Base-by-base conservation (phyloP, 2,113 vertebrate species). In the Gallinago paraguaiae region DNA sequence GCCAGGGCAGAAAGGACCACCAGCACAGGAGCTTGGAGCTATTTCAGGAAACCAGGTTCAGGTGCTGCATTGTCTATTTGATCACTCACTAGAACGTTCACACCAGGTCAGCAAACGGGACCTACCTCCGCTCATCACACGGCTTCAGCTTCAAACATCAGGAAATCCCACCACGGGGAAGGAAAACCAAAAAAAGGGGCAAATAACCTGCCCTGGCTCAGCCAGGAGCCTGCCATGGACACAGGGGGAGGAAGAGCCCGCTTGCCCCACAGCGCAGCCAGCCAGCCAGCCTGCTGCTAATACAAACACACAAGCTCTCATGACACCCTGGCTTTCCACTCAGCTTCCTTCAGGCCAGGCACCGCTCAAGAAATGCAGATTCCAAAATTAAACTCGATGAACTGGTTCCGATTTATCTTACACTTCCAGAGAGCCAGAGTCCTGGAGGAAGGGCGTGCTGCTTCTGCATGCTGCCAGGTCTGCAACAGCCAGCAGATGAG, bases 191-290 rank as follows among this genome's bases (percentile, higher is more conserved):
- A 65, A 57, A 65, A 25, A 67, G 41, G 65, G 37, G 24, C n/a
- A 75, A 67, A 68, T 5, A 15, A 75, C 11, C 13, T 50, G 64
- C 28, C 37, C 3, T 2, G 50, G 59, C 60, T 48, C 51, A 51
- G 60, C 5, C 12, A 43, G 39, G 45, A 87, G 25, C 46, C 75
- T 20, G 30, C 3, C 1, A 3, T 0, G 1, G 65, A 65, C 63
- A 57, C 27, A 9, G 30, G 7, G 14, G 9, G 17, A 46, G 53
- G 11, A 61, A 5, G 17, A 77, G 70, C 9, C 17, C 3, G 13
- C 20, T 30, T 3, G 0, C n/a, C n/a, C 22, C 39, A 9, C 39
- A 20, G 60, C 45, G 8, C 46, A 69, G 54, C 46, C 50, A 59
- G 54, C 46, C 50, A 59, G 72, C 27, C 54, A 67, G 43, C 30